Base-by-base conservation (phyloP, 2,888 invertebrate species). In the Cheilosia scutellata region DNA sequence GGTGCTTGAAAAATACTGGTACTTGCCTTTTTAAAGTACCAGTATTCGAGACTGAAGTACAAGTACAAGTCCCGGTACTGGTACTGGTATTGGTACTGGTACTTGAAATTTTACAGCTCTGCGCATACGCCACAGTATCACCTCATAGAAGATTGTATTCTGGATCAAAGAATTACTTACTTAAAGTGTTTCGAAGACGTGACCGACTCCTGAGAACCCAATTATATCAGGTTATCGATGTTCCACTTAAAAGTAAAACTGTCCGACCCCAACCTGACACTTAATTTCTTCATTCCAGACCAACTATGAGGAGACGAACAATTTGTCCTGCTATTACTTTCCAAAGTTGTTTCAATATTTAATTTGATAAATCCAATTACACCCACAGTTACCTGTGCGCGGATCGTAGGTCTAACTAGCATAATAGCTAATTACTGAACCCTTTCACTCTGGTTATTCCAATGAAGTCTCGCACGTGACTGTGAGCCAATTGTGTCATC, bases 401-500 rank as follows among this genome's bases (percentile, higher is more conserved):
- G 3, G 44, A 5, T 31, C 5, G 31, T n/a, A 37, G 55, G 29
- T 31, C 31, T 44, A 27, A 57, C 16, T 51, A 37, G 37, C 33
- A 31, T 20, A 31, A 33, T 57, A 11, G 44, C 31, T 60, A 75
- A 75, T 72, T 66, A 47, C 49, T 44, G 47, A 53, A 51, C 79
- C 83, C 83, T 84, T 84, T 84, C 83, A 70, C 83, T 74, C 63
- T 2, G 6, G 49, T 63, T 57, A 16, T 51, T 58, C 57, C 27
- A 58, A 33, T 29, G 13, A 47, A 77, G 29, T 70, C 31, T 31
- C 47, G 74, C 51, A 83, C 83, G 83, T 83, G 68, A 74, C 42
- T 72, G 37, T 29, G 40, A 33, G 20, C 40, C 55, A 80, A 71
- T 66, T 76, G 49, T 86, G 31, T 51, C 55, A 60, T 60, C 70